Conservation (phyloP, 2,797 vertebrate genomes). For the Myotis myotis region DNA sequence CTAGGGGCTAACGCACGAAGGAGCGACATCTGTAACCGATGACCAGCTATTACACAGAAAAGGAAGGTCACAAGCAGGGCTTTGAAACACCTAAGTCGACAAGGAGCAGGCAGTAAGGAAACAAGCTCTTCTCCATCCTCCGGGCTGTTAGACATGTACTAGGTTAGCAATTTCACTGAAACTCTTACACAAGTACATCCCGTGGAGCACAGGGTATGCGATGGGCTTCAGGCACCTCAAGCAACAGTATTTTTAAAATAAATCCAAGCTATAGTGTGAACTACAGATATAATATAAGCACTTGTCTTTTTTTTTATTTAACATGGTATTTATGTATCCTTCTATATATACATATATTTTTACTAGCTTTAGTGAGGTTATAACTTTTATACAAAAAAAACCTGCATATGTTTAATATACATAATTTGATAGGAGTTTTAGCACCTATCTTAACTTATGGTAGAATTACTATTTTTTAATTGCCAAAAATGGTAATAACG, state of each 20-base stretch:
- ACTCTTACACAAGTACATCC: rapidly evolving
- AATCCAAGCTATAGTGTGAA: background rate
- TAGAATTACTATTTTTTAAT: background rate
- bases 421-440: background rate
- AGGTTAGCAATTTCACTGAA: background rate
- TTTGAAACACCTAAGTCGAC: background rate
- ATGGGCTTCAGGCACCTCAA: background rate
- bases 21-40: background rate
- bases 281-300: background rate
- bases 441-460: background rate
- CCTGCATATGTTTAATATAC: background rate
- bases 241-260: background rate
- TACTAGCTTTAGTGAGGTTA: background rate
- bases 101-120: background rate
- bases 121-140: background rate
- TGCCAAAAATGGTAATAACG: background rate
- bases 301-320: background rate
- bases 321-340: background rate
- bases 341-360: background rate
- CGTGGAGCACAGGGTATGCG: rapidly evolving
- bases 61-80: background rate
- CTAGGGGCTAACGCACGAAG: background rate
- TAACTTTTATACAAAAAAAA: background rate
- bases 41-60: background rate
- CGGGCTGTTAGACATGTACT: background rate